Evolutionary conservation across 2,888 invertebrate genomes (phyloP).

Genomic region (Phortica magna): DNA sequence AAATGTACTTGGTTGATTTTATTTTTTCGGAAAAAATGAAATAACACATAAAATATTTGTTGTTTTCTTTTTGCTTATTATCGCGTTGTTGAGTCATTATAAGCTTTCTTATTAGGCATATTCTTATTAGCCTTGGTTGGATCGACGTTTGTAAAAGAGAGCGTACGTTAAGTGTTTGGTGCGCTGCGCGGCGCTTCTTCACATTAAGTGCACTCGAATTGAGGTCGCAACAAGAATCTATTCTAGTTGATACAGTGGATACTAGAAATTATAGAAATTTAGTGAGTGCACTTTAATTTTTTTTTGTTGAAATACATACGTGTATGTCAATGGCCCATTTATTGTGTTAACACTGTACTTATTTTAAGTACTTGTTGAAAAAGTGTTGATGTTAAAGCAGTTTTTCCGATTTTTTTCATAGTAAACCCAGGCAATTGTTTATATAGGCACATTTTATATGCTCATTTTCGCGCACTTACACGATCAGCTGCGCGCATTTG

Average conservation of each 20-base stretch:
- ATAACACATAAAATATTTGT: neutral
- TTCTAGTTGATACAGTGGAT: neutral
- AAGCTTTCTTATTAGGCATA: neutral
- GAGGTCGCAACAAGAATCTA: neutral
- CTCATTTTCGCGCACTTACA: neutral
- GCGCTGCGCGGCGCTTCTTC: neutral
- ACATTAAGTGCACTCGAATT: neutral
- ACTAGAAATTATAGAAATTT: neutral
- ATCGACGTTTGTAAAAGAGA: neutral
- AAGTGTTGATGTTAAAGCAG: too few relatives aligned
- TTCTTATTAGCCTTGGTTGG: neutral
- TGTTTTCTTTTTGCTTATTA: neutral
- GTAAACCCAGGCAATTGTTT: neutral
- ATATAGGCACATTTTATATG: neutral
- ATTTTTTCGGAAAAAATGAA: neutral
- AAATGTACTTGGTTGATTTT: neutral
- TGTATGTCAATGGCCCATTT: too few relatives aligned
- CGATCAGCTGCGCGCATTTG: slow-evolving; percentile 15
- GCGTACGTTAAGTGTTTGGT: neutral
- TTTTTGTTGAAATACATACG: too few relatives aligned
- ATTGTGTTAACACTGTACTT: too few relatives aligned
- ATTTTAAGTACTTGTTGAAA: too few relatives aligned
- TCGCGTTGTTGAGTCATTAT: neutral
- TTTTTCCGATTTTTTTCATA: neutral
- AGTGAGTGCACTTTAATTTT: too few relatives aligned